Percentiles rank a stretch among this genome's conserved stretches.
Evolutionary conservation across 1,140 invertebrate genomes (phyloP).

Genomic region (Ptiloglossa arizonensis): DNA sequence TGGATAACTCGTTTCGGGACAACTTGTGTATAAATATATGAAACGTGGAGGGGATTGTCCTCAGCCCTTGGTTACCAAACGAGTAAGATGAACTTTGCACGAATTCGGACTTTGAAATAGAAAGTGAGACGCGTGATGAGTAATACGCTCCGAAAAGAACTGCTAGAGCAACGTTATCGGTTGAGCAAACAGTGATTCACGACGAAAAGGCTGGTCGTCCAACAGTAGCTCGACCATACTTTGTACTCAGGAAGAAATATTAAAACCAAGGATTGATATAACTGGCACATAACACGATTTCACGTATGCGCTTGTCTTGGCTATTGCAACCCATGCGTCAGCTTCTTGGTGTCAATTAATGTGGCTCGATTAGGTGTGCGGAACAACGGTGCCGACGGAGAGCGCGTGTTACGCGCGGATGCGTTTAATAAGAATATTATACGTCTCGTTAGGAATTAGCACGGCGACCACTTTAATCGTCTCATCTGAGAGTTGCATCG

Average conservation of each 20-base stretch:
- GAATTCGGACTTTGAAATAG: not conserved
- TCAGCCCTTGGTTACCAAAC: too few species aligned
- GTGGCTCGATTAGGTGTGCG: slow-evolving; percentile 23
- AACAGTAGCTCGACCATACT: not conserved
- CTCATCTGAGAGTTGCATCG: not conserved
- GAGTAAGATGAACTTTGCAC: too few species aligned
- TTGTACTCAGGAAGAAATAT: too few species aligned
- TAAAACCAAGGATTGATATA: too few species aligned
- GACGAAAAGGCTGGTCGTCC: not conserved
- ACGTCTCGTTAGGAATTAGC: slow-evolving; percentile 41
- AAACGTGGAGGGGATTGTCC: too few species aligned
- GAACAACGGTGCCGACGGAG: slow-evolving; percentile 19
- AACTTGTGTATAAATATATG: too few species aligned
- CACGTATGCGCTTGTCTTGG: not conserved
- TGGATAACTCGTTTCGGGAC: too few species aligned
- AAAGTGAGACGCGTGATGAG: not conserved
- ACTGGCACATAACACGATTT: not conserved
- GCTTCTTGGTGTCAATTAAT: slow-evolving; percentile 22
- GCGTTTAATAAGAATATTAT: slow-evolving; percentile 46
- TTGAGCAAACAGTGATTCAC: not conserved
- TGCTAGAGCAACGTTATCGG: not conserved
- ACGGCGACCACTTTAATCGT: slow-evolving; percentile 3
- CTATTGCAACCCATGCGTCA: not conserved
- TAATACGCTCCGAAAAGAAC: not conserved
- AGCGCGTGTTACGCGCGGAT: slow-evolving; percentile 14